Percentiles rank a stretch among this genome's conserved stretches.
Conservation (phyloP, 2,888 invertebrate genomes). For the Agrenia bidenticulata region DNA sequence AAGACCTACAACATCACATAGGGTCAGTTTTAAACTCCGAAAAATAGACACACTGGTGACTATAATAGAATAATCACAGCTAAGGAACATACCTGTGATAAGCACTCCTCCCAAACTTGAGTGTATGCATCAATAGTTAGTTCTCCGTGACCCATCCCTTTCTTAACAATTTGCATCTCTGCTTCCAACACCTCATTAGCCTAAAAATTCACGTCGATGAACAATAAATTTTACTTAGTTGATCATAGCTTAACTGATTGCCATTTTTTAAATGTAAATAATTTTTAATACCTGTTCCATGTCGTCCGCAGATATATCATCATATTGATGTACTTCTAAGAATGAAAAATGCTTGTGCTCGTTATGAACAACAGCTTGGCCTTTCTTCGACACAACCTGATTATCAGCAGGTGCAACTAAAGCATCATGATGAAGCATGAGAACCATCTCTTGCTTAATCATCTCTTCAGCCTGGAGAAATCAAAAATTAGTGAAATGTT, state of each 20-base stretch:
- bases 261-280: no score
- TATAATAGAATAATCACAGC: not conserved
- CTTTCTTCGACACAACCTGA: slow-evolving; percentile 50
- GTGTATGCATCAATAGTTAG: slow-evolving; percentile 86
- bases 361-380: slow-evolving; percentile 42
- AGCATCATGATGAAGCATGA: slow-evolving; percentile 89
- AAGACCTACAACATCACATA: slow-evolving; percentile 65
- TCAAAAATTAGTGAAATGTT: not conserved
- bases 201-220: no score
- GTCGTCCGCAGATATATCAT: slow-evolving; percentile 69
- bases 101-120: slow-evolving; percentile 96
- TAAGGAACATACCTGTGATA: slow-evolving; percentile 67
- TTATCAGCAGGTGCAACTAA: slow-evolving; percentile 68
- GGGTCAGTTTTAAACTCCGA: slow-evolving; percentile 1
- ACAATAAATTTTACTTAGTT: no score
- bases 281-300: slow-evolving; percentile 61
- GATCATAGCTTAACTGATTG: no score
- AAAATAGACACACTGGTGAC: not conserved
- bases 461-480: slow-evolving; percentile 79
- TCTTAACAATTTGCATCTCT: slow-evolving; percentile 87
- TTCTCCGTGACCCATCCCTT: slow-evolving; percentile 94
- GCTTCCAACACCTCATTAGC: slow-evolving; percentile 69
- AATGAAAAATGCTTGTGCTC: slow-evolving; percentile 75
- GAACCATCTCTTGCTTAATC: slow-evolving; percentile 93
- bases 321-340: slow-evolving; percentile 83